Evolutionary conservation across 2,113 vertebrate species (phyloP).

Genomic region (Anguilla japonica): DNA sequence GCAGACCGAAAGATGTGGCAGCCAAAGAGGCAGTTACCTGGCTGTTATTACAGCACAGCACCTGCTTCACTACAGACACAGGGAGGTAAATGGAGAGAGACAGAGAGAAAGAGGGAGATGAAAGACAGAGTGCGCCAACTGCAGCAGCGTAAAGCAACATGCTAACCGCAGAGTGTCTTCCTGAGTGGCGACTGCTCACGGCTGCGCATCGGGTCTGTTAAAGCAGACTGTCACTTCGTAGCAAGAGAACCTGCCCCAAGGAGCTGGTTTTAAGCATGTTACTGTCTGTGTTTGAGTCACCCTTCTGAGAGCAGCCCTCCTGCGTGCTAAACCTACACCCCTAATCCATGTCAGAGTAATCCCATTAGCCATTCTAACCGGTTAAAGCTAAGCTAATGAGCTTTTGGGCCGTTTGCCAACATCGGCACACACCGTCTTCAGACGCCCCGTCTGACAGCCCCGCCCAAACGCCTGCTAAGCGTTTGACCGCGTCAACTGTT

Average conservation of each 20-base stretch:
- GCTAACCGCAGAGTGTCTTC: not conserved
- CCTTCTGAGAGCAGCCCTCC: not conserved
- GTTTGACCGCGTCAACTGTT: not conserved
- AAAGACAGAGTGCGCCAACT: not conserved
- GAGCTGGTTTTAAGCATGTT: not conserved
- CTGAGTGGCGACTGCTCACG: not conserved
- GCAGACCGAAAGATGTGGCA: not conserved
- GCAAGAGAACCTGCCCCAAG: not conserved
- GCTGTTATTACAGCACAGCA: not conserved
- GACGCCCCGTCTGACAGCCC: not conserved
- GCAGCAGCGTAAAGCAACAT: not conserved
- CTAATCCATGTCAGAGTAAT: constrained; percentile 12
- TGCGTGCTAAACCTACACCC: constrained; percentile 12
- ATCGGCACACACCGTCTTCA: not conserved
- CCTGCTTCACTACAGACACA: not conserved
- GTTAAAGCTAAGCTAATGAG: constrained; percentile 21
- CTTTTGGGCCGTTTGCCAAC: not conserved
- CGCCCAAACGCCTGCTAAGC: not conserved
- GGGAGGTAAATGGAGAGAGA: not conserved
- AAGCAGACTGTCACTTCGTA: not conserved
- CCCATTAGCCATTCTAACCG: constrained; percentile 13
- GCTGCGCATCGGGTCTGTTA: not conserved
- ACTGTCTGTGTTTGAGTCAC: not conserved
- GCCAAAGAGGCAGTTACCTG: not conserved
- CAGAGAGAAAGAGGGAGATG: not conserved